Conservation (phyloP, 2,888 invertebrate species). For the Saturnia pavonia region DNA sequence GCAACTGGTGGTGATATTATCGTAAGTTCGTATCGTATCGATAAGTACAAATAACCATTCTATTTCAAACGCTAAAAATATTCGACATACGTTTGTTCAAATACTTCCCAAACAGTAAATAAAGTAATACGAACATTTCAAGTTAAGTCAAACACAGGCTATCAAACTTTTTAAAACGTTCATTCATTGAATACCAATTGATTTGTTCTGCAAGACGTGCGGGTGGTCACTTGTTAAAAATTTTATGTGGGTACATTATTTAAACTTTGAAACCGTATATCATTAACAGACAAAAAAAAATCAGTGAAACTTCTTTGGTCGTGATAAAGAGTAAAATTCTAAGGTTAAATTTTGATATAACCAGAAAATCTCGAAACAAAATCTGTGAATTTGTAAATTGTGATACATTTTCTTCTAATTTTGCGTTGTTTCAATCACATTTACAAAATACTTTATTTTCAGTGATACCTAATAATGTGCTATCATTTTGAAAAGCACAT, state of each 20-base stretch:
- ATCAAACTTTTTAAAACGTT: constrained; percentile 12
- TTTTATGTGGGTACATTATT: background rate
- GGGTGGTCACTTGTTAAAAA: constrained; percentile 6
- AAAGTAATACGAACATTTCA: constrained; percentile 31
- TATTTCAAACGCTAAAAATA: background rate
- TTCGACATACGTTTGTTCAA: constrained; percentile 30
- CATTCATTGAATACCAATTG: constrained; percentile 10
- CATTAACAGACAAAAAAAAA: background rate
- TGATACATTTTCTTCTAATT: too few species aligned
- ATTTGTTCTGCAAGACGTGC: background rate
- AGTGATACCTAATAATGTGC: too few species aligned
- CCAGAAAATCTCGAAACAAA: too few species aligned
- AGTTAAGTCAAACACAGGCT: constrained; percentile 15
- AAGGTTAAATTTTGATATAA: background rate
- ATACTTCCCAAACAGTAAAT: constrained; percentile 6
- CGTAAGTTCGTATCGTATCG: too few species aligned
- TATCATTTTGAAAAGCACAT: too few species aligned
- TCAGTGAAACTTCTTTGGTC: background rate
- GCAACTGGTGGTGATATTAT: background rate
- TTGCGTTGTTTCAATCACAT: too few species aligned
- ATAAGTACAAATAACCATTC: too few species aligned
- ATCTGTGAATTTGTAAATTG: too few species aligned
- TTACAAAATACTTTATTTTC: too few species aligned
- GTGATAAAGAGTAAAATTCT: background rate
- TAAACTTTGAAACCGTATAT: background rate